These are phyloP conservation scores for Eledona agricola DNA, from an alignment of 2,888 invertebrate genomes.

Conservation along the genomic window DNA sequence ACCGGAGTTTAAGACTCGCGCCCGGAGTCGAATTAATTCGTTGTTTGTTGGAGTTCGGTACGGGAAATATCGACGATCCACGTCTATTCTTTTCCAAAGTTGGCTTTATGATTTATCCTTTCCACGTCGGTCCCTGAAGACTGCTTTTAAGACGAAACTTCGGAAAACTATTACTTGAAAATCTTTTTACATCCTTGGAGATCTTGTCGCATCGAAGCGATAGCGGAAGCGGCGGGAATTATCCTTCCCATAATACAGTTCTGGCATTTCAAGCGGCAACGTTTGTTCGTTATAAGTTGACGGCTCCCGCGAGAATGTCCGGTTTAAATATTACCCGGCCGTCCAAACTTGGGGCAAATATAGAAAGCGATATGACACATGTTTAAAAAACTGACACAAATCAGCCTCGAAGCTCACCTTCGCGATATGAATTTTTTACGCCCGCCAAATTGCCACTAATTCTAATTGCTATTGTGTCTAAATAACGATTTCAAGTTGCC, in stretches of 20 bases:
- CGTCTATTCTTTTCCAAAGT: conserved; percentile 10
- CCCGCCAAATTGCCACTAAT: too few relatives aligned
- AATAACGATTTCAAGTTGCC: conserved; percentile 31
- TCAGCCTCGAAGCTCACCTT: too few relatives aligned
- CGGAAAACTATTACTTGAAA: conserved; percentile 24
- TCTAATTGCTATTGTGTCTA: conserved; percentile 37
- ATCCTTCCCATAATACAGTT: too few relatives aligned
- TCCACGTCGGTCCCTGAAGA: conserved; percentile 23
- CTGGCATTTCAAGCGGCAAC: too few relatives aligned
- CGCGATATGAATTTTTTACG: too few relatives aligned
- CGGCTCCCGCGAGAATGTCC: too few relatives aligned
- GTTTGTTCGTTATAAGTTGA: too few relatives aligned
- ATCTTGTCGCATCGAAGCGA: conserved; percentile 10
- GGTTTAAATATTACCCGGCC: too few relatives aligned
- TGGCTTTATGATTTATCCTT: conserved; percentile 22
- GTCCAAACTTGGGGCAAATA: too few relatives aligned
- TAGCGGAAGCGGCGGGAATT: conserved; percentile 1
- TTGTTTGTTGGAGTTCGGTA: conserved; percentile 1
- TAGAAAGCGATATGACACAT: too few relatives aligned
- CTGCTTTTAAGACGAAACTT: conserved; percentile 21
- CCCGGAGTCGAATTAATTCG: conserved; percentile 13
- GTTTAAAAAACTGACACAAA: too few relatives aligned
- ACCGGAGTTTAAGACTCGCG: conserved; percentile 14
- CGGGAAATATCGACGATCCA: conserved; percentile 19
- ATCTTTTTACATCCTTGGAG: conserved; percentile 16